Evolutionary conservation across 2,797 vertebrate species (phyloP).

Genomic region (Pteropus rufus): DNA sequence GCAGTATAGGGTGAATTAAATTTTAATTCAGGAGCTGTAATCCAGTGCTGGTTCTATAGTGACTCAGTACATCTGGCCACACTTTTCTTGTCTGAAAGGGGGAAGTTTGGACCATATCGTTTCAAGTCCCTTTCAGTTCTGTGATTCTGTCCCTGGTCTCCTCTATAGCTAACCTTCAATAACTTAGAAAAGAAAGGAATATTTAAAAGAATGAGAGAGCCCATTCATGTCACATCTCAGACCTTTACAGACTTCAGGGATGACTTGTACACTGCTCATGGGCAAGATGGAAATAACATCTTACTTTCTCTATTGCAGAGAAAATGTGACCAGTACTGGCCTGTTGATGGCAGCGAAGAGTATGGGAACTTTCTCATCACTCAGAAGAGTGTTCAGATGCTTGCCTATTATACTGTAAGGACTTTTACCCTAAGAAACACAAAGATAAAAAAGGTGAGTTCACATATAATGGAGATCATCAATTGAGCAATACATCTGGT

Average conservation of each 20-base stretch:
- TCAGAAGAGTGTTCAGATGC: conserved; percentile 87
- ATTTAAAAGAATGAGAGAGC: background rate
- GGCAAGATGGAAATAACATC: background rate
- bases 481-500: background rate
- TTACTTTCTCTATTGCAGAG: conserved; percentile 84
- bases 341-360: conserved; percentile 92
- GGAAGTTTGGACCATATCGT: background rate
- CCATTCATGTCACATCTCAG: background rate
- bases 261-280: background rate
- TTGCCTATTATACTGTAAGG: conserved; percentile 94
- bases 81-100: background rate
- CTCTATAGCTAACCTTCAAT: background rate
- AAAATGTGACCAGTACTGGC: conserved; percentile 99
- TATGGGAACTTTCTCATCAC: conserved; percentile 93
- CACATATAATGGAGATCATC: background rate
- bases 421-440: conserved; percentile 92
- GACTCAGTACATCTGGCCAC: background rate
- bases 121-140: background rate
- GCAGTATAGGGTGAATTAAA: background rate
- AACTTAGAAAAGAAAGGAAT: background rate
- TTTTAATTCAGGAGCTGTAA: background rate
- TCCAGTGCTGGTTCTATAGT: background rate
- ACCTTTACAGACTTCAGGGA: background rate
- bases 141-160: background rate
- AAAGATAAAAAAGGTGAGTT: conserved; percentile 92